Evolutionary conservation across 2,797 vertebrate genomes (phyloP), one percentile per base, ranked within the genome.

Genomic region (Luscinia megarhynchos): DNA sequence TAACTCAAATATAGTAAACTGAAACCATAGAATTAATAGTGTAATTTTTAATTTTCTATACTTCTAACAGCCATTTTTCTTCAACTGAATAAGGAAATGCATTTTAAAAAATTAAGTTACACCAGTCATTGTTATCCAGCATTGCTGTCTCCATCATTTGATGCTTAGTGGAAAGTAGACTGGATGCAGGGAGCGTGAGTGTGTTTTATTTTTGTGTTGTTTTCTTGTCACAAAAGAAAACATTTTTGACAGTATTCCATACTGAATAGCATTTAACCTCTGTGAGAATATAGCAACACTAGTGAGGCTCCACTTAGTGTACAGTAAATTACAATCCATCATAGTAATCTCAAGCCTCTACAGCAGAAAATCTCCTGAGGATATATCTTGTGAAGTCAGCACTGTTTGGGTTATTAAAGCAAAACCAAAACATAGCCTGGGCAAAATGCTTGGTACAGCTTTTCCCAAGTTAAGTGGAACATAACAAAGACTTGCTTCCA

Each of bases 181-280:
- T 69, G 63, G 94, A 87, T 7, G 66, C 14, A 45, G 24, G 1
- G 72, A 97, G 3, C 10, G 84, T 38, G 7, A 9, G 5, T 76
- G 16, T 11, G 26, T 51, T 83, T 45, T 53, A 53, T 57, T 68
- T 82, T 97, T 95, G 2, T 40, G 3, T 20, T 78, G 17, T 96
- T 50, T 59, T 11, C 11, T 34, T 54, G 38, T 9, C 87, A 87
- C 92, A 93, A 81, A 81, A 96, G 96, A 97, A 98, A 98, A 97
- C 61, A 90, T 84, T 95, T 94, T 96, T 95, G 78, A 97, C 96
- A 96, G 94, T 95, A 46, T 41, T 92, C 97, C 95, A 92, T 95
- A 96, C 95, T 96, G 96, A 98, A 97, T 97, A 96, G 90, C 95
- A 93, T 98, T 98, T 98, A 98, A 98, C 97, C 97, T 98, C 86